A percentile compares a stretch with the other conserved stretches of the same genome.
These are phyloP conservation scores for Calyptomena viridis DNA, from an alignment of 2,113 vertebrate genomes.

Conservation along the genomic window DNA sequence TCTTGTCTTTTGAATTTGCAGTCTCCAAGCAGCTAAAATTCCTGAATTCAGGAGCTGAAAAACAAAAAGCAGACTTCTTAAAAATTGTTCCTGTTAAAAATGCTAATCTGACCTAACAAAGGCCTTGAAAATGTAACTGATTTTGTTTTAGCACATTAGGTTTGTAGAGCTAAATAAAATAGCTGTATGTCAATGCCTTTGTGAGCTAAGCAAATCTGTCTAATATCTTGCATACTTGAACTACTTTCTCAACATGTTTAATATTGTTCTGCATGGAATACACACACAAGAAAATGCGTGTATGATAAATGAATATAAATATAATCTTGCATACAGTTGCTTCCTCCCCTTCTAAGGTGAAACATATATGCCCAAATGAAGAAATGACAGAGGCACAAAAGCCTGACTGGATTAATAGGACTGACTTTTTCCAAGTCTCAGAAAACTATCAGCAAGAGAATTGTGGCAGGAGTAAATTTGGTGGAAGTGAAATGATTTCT, in stretches of 20 bases:
- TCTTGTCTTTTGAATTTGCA: background rate
- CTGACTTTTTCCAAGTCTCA: constrained; percentile 59
- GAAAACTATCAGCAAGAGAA: constrained; percentile 18
- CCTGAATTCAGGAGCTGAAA: background rate
- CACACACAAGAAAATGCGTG: background rate
- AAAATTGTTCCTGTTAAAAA: background rate
- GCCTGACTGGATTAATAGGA: constrained; percentile 45
- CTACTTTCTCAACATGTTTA: background rate
- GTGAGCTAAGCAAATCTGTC: background rate
- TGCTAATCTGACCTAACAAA: background rate
- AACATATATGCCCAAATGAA: background rate
- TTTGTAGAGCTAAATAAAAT: background rate
- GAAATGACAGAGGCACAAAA: background rate
- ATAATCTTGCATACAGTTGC: background rate
- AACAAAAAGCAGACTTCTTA: background rate
- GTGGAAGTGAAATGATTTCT: background rate
- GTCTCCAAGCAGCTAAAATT: background rate
- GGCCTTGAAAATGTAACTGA: background rate
- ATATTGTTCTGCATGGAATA: background rate
- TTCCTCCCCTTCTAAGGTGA: background rate
- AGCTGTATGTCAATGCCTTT: background rate
- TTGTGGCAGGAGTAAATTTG: background rate
- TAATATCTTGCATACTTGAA: background rate
- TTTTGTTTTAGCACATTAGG: background rate
- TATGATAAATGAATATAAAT: background rate